Conservation (phyloP, 37 sponge, comb jelly and placozoan species). For the Eunapius fragilis region DNA sequence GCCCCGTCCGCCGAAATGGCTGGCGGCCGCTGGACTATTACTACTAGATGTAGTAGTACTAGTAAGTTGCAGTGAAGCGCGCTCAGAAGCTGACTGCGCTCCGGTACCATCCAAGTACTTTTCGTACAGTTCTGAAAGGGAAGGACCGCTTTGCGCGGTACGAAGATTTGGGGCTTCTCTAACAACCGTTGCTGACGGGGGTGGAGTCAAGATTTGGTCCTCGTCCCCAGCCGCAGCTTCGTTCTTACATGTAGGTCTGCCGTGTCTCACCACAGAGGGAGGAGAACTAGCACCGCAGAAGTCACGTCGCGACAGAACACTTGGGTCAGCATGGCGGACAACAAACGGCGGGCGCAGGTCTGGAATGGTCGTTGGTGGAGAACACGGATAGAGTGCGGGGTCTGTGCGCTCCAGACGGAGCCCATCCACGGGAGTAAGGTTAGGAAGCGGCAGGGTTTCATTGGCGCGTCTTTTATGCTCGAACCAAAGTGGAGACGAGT, state of each 20-base stretch:
- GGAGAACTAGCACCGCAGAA: slow-evolving; percentile 35
- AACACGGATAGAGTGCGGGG: neutral
- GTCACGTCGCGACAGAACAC: slow-evolving; percentile 41
- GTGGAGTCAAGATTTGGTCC: neutral
- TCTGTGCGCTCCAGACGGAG: slow-evolving; percentile 4
- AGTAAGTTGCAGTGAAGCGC: neutral
- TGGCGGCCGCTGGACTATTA: neutral
- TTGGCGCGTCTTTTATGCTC: neutral
- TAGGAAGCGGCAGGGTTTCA: neutral
- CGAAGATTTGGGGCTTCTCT: neutral
- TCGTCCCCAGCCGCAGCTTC: neutral
- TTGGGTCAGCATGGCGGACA: slow-evolving; percentile 35
- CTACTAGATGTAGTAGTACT: neutral
- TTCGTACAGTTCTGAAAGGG: slow-evolving; percentile 26
- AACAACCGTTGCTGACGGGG: neutral
- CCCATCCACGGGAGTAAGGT: neutral
- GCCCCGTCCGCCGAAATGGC: neutral
- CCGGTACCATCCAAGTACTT: neutral
- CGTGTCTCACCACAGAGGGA: neutral
- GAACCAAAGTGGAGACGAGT: neutral
- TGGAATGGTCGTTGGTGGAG: neutral
- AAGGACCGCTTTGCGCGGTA: neutral
- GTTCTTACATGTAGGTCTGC: neutral
- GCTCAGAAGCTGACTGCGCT: neutral
- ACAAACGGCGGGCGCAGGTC: slow-evolving; percentile 58